Evolutionary conservation across 1,140 invertebrate genomes (phyloP).

Genomic region (Trachymyrmex septentrionalis): DNA sequence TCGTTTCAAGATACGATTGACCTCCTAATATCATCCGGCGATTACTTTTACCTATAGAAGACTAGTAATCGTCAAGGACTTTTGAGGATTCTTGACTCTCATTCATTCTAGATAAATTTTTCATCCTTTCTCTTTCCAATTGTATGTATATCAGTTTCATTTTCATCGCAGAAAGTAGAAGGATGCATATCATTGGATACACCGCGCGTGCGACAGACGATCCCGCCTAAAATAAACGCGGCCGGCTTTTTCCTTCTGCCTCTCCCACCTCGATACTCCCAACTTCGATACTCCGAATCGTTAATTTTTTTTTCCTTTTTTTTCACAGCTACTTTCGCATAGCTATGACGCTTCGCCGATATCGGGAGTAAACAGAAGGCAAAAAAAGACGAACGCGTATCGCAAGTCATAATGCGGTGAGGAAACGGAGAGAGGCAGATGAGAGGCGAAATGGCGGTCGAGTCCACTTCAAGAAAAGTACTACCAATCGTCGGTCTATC

Average conservation of each 20-base stretch:
- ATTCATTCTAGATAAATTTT: neutral
- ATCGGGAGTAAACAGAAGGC: slow-evolving; percentile 69
- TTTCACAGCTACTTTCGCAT: slow-evolving; percentile 53
- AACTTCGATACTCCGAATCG: neutral
- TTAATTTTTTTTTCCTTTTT: neutral
- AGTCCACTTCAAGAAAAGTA: slow-evolving; percentile 42
- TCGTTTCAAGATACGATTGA: no score
- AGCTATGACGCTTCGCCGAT: slow-evolving; percentile 69
- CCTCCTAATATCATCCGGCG: no score
- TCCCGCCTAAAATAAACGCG: slow-evolving; percentile 46
- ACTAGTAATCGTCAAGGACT: no score
- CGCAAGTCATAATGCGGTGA: neutral
- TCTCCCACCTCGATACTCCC: neutral
- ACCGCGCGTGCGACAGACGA: neutral
- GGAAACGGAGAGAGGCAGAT: slow-evolving; percentile 28
- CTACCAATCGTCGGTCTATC: neutral
- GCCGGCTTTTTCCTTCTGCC: slow-evolving; percentile 26
- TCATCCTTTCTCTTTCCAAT: neutral
- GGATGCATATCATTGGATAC: no score
- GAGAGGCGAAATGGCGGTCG: slow-evolving; percentile 74
- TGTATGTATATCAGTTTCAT: neutral
- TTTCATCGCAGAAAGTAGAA: neutral
- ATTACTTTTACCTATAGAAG: neutral
- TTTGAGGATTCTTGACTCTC: neutral
- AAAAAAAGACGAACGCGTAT: slow-evolving; percentile 18